Conservation (phyloP, 2,888 invertebrate species). For the Spilosoma lubricipeda region DNA sequence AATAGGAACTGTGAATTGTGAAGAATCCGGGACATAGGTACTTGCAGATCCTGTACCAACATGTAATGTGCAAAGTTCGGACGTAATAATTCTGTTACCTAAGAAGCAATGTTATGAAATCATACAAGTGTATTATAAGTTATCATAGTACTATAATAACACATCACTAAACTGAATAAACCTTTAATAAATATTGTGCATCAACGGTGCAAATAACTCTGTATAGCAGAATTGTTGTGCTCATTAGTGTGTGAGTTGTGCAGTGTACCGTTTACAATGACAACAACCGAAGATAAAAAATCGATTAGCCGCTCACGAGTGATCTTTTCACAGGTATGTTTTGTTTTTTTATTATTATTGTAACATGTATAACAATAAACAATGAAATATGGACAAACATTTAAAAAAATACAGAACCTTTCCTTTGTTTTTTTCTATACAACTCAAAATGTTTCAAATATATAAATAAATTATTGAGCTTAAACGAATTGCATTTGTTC, state of each 20-base stretch:
- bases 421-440: neutral
- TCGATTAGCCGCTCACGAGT: slow-evolving; percentile 40
- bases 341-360: neutral
- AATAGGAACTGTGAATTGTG: slow-evolving; percentile 1
- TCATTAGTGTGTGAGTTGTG: slow-evolving; percentile 24
- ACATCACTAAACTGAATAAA: slow-evolving; percentile 32
- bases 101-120: neutral
- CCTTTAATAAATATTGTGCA: slow-evolving; percentile 31
- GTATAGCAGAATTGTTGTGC: slow-evolving; percentile 36
- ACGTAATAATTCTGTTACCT: neutral
- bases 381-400: no score
- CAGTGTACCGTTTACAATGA: slow-evolving; percentile 31
- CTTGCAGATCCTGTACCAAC: neutral
- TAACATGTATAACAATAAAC: neutral
- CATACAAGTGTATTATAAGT: neutral
- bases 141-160: slow-evolving; percentile 40
- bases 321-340: slow-evolving; percentile 49
- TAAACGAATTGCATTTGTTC: neutral
- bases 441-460: neutral
- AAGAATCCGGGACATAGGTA: neutral
- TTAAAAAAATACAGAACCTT: neutral
- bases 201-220: slow-evolving; percentile 39
- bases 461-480: neutral
- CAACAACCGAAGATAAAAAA: slow-evolving; percentile 29
- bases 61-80: neutral